Percentiles rank a stretch among this genome's conserved stretches.
These are phyloP conservation scores for Platycheirus albimanus DNA, from an alignment of 2,888 invertebrate genomes.

Conservation along the genomic window DNA sequence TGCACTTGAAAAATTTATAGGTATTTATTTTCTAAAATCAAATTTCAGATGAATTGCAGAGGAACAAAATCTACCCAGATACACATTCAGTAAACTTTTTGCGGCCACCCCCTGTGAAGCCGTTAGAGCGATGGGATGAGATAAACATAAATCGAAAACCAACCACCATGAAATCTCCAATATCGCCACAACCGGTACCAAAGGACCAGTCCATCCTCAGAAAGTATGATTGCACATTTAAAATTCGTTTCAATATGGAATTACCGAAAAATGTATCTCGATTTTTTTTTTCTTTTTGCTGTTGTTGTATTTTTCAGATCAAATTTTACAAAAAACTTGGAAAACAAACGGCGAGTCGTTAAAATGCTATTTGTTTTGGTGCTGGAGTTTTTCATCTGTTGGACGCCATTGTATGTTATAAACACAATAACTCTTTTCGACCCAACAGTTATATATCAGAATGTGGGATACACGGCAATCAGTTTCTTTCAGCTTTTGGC, in stretches of 20 bases:
- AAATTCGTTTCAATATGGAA: not conserved
- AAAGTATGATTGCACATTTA: constrained; percentile 30
- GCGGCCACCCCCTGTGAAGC: constrained; percentile 34
- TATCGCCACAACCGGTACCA: not conserved
- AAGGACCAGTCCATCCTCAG: constrained; percentile 33
- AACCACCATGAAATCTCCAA: constrained; percentile 4
- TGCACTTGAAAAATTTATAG: too few species aligned
- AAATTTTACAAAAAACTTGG: constrained; percentile 80
- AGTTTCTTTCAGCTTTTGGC: constrained; percentile 90
- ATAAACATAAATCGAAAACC: constrained; percentile 23
- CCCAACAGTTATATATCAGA: constrained; percentile 87
- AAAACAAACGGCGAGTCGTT: constrained; percentile 85
- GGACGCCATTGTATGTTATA: constrained; percentile 93
- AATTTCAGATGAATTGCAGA: constrained; percentile 46
- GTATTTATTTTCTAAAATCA: not conserved
- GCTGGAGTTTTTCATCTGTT: constrained; percentile 94
- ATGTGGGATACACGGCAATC: constrained; percentile 89
- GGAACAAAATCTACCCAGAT: constrained; percentile 51
- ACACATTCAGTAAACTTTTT: constrained; percentile 30
- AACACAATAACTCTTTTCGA: constrained; percentile 90
- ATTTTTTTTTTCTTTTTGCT: too few species aligned
- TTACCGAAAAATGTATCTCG: not conserved
- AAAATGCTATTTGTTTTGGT: constrained; percentile 96
- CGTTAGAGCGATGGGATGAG: constrained; percentile 21
- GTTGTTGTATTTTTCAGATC: constrained; percentile 77